Conservation (phyloP, 2,888 invertebrate genomes). For the Metopia argyrocephala region DNA sequence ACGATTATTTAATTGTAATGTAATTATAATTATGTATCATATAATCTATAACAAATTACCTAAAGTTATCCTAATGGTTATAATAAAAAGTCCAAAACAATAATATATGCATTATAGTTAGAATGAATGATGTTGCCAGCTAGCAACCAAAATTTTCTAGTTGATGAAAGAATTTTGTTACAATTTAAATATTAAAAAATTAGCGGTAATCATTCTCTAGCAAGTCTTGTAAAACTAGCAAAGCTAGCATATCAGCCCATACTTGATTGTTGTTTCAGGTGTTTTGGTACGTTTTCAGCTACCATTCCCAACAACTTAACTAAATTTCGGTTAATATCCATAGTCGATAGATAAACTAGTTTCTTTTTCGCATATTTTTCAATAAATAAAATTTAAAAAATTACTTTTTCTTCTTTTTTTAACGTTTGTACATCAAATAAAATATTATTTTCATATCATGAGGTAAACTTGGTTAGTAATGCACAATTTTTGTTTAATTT, state of each 20-base stretch:
- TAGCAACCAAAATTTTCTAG: no score
- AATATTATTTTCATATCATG: conserved; percentile 20
- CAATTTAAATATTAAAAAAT: no score
- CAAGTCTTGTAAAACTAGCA: no score
- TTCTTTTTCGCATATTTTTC: no score
- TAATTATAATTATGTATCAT: conserved; percentile 4
- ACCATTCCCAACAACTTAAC: no score
- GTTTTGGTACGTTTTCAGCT: no score
- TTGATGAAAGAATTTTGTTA: no score
- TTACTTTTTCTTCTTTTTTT: background rate
- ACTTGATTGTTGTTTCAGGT: background rate
- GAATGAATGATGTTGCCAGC: conserved; percentile 18
- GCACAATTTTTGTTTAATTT: conserved; percentile 23
- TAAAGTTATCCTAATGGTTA: conserved; percentile 42
- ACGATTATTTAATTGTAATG: conserved; percentile 22
- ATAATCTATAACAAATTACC: no score
- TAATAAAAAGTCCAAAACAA: background rate
- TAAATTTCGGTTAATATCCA: no score
- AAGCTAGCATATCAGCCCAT: no score
- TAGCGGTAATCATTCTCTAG: no score
- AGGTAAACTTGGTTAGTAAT: conserved; percentile 40
- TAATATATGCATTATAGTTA: conserved; percentile 1
- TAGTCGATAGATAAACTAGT: no score
- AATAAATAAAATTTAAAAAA: conserved; percentile 25
- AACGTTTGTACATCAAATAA: conserved; percentile 32